Conservation (phyloP, 2,797 vertebrate species). For the Oryzias sinensis region DNA sequence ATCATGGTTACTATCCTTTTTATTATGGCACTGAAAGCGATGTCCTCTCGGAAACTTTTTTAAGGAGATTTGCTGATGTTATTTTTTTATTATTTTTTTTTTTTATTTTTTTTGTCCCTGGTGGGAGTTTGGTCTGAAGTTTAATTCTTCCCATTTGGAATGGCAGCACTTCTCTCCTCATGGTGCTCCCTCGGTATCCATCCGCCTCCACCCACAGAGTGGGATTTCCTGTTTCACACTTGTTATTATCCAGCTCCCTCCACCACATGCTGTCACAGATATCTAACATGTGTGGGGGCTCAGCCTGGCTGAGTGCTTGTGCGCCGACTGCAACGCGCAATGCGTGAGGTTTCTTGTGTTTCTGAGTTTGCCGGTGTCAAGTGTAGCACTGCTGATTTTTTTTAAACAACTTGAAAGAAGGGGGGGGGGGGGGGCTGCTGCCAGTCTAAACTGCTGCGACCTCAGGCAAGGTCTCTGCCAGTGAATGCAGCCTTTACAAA, state of each 20-base stretch:
- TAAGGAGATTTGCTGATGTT: constrained; percentile 6
- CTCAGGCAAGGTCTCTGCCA: constrained; percentile 11
- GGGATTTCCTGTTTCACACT: constrained; percentile 67
- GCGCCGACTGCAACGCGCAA: not conserved
- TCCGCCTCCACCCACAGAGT: constrained; percentile 51
- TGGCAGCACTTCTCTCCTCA: constrained; percentile 2
- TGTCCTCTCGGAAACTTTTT: not conserved
- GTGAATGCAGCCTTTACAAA: not conserved
- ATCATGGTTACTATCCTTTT: not conserved
- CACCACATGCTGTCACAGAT: constrained; percentile 37
- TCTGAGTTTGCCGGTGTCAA: not conserved
- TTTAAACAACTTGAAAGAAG: constrained; percentile 4
- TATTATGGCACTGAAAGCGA: not conserved
- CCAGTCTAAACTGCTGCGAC: constrained; percentile 4
- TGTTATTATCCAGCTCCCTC: constrained; percentile 52
- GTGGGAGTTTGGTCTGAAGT: constrained; percentile 28
- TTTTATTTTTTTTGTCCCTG: constrained; percentile 7
- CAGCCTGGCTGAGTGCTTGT: constrained; percentile 1
- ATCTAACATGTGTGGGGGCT: constrained; percentile 13
- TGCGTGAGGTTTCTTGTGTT: not conserved
- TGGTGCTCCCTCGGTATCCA: constrained; percentile 31
- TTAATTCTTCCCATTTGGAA: constrained; percentile 20
- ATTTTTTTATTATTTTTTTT: no score
- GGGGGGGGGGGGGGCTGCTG: constrained; percentile 1
- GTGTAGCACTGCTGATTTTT: constrained; percentile 11